phyloP scores from a whole-genome alignment of 2,888 invertebrate genomes.

The Mylabris sibirica region DNA sequence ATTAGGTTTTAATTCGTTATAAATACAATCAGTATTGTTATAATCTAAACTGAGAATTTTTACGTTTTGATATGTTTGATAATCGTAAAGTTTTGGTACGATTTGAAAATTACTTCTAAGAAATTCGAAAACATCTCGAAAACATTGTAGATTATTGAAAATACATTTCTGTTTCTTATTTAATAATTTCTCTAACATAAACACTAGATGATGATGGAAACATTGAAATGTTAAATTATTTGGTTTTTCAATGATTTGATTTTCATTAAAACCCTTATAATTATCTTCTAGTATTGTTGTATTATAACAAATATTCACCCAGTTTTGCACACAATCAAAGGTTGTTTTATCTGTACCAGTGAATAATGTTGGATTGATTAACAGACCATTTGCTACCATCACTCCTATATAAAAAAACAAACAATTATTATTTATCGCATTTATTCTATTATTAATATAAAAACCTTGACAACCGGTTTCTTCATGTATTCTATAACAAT shows the following conservation, averaged over 20 bases:
- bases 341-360: conserved; percentile 77
- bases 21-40: conserved; percentile 42
- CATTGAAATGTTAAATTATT: conserved; percentile 75
- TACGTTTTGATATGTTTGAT: conserved; percentile 45
- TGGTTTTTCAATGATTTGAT: conserved; percentile 63
- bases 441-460: not conserved
- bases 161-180: conserved; percentile 74
- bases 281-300: conserved; percentile 52
- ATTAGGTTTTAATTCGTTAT: conserved; percentile 44
- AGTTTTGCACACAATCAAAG: conserved; percentile 78
- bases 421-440: not conserved
- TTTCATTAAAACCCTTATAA: conserved; percentile 10
- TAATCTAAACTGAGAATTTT: conserved; percentile 47
- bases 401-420: conserved; percentile 65
- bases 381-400: conserved; percentile 91
- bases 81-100: conserved; percentile 55
- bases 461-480: conserved; percentile 76
- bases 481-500: conserved; percentile 73
- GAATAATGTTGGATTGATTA: conserved; percentile 92
- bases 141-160: conserved; percentile 80
- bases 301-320: conserved; percentile 75
- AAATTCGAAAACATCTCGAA: conserved; percentile 75
- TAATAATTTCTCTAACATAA: conserved; percentile 89
- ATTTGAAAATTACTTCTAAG: conserved; percentile 68
- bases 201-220: conserved; percentile 96